Evolutionary conservation across 2,888 invertebrate genomes (phyloP).

Genomic region (Petrolisthes cinctipes): DNA sequence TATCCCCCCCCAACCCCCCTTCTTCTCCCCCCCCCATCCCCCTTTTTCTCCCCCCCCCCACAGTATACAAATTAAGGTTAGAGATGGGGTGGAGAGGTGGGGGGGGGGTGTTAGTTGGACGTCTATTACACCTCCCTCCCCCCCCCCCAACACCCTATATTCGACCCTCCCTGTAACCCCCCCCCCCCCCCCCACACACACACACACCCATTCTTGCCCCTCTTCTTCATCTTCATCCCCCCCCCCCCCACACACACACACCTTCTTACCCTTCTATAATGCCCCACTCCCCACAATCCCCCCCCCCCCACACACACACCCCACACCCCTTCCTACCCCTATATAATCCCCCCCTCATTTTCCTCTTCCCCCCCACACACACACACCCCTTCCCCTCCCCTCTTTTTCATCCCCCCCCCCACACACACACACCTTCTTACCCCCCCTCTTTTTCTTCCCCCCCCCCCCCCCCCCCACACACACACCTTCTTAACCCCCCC

Average conservation of each 20-base stretch:
- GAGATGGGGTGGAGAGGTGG: too few relatives aligned
- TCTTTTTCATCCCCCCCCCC: background rate
- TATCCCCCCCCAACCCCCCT: background rate
- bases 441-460: background rate
- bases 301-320: too few relatives aligned
- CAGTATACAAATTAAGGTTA: background rate
- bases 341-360: background rate
- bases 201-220: conserved; percentile 50
- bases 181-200: background rate
- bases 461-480: background rate
- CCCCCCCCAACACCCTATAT: background rate
- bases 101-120: too few relatives aligned
- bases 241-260: background rate
- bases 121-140: too few relatives aligned
- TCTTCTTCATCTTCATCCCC: background rate
- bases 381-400: background rate
- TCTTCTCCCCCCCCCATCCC: background rate
- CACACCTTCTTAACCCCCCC: conserved; percentile 11
- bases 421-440: background rate
- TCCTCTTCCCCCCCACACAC: background rate
- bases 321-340: background rate
- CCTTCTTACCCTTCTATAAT: background rate
- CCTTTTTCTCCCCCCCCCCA: background rate
- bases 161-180: conserved; percentile 16
- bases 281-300: background rate